Evolutionary conservation across 2,888 invertebrate genomes (phyloP).

Genomic region (Lepidochitona cinerea): DNA sequence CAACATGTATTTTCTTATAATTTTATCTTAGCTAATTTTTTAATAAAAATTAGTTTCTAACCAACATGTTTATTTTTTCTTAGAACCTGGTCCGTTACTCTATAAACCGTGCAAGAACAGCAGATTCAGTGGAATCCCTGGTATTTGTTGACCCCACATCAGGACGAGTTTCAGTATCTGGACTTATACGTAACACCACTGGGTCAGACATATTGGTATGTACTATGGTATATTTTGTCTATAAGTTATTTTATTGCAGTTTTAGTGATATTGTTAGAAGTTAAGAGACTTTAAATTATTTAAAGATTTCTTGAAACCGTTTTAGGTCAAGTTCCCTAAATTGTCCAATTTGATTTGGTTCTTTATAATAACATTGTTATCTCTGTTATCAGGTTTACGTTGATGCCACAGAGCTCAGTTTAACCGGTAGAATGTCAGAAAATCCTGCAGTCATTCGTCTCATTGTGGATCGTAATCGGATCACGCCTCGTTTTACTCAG

Average conservation of each 20-base stretch:
- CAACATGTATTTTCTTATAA: too few relatives aligned
- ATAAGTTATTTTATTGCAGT: too few relatives aligned
- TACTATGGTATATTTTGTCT: too few relatives aligned
- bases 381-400: not conserved
- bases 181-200: not conserved
- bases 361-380: not conserved
- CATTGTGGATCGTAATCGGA: not conserved
- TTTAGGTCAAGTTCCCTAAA: too few relatives aligned
- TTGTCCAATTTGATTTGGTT: not conserved
- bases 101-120: not conserved
- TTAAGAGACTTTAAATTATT: too few relatives aligned
- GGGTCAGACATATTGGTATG: not conserved
- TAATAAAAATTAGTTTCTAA: not conserved
- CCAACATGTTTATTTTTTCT: not conserved
- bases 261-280: too few relatives aligned
- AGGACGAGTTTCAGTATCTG: not conserved
- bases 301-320: too few relatives aligned
- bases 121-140: not conserved
- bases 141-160: not conserved
- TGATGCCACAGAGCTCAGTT: slow-evolving; percentile 1
- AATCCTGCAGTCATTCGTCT: not conserved
- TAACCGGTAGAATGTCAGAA: not conserved
- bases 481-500: not conserved
- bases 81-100: not conserved
- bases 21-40: not conserved